Base-by-base conservation (phyloP, 2,113 vertebrate genomes). In the Hymenochirus boettgeri region DNA sequence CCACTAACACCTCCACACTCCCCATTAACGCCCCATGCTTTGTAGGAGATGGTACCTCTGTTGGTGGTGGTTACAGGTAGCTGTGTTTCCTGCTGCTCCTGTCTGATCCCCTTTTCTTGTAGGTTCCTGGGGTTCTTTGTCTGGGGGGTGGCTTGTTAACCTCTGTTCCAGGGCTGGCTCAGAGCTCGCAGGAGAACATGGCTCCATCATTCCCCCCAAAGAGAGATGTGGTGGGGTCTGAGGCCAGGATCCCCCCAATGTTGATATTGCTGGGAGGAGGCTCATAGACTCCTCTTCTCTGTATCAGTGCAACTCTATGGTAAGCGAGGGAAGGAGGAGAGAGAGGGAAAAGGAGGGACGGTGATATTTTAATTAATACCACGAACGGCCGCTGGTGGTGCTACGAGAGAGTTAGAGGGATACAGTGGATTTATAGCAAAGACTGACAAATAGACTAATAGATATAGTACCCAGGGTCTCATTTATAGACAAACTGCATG, bases 301-400 rank as follows among this genome's bases (percentile, higher is more conserved):
- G 65, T 69, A 57, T 69, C 65, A 69, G 57, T 69, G 65, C 65
- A 69, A 69, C 65, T 69, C 65, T 69, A 69, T 69, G 65, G 65
- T 69, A 59, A 69, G 65, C 56, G 37, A 60, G 31, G 57, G 56
- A 69, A 69, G 65, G 65, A 60, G 65, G 65, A n/a, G n/a, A n/a
- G n/a, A n/a, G 65, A 69, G 65, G 59, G 63, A 65, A 12, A 57
- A 42, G 31, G 53, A 46, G 55, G 48, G 52, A 15, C 47, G 42
- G 56, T 39, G 45, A 59, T 37, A 67, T 58, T 21, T 51, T 23
- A 47, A 17, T 22, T 58, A 7, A 39, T 66, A 7, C 63, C 27
- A 7, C 22, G 17, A 15, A 26, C 39, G 65, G 65, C 65, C 65
- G 45, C 65, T 60, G 57, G 26, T 12, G 51, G 65, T 48, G 33